Evolutionary conservation across 2,113 vertebrate species (phyloP), one percentile per base, ranked within the genome.

Genomic region (Aspidoscelis tigris): DNA sequence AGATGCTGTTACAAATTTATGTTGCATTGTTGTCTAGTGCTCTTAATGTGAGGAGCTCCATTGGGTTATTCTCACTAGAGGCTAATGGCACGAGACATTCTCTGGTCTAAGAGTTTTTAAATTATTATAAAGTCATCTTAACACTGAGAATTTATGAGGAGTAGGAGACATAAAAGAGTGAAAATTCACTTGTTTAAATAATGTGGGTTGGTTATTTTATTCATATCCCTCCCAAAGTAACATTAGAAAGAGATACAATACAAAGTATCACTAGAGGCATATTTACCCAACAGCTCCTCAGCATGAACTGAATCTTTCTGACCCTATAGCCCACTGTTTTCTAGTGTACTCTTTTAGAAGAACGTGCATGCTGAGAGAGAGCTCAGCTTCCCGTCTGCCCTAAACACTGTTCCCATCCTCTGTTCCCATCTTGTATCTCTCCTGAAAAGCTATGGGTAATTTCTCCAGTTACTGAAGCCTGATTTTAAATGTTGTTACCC

Each of bases 161-260:
- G 20, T 44, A 39, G 21, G 14, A 8, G 61, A 53, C 41, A 82
- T n/a, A 71, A 65, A 79, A 66, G 58, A 61, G 58, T 79, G 76
- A 79, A 78, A 69, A 82, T 75, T 6, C 69, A 74, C n/a, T 72
- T 68, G 76, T 79, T 78, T 78, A 83, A 83, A 87, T 78, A 68
- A 82, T 82, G 78, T 47, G 7, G 71, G 70, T n/a, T 74, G 33
- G 83, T 74, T 61, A 65, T 53, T 82, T 72, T 71, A 77, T 86
- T 83, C 75, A 83, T 10, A 74, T 55, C 24, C 58, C 70, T 78
- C 11, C 55, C 24, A 75, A 41, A 26, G 44, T 87, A 33, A n/a
- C 85, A 84, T n/a, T 81, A 55, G 69, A 82, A 88, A 88, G 78
- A 84, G 20, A 65, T 72, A 76, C 65, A 86, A 43, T 87, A 85